Percentiles rank a stretch among this genome's conserved stretches.
phyloP scores from a whole-genome alignment of 2,888 invertebrate species.

The Orthosia gothica region DNA sequence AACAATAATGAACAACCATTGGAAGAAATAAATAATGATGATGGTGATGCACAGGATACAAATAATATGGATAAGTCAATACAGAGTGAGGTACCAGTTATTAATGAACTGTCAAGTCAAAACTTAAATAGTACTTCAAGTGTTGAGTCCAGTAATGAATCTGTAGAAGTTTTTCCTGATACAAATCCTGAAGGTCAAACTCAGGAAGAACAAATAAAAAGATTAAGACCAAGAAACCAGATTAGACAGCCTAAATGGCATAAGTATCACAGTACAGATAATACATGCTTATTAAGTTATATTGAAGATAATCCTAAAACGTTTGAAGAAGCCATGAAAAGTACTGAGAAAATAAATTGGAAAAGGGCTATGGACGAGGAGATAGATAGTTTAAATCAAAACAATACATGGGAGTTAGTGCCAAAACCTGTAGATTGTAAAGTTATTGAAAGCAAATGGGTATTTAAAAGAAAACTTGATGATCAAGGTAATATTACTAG shows the following conservation, averaged over 20 bases:
- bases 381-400: no score
- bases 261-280: constrained; percentile 6
- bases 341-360: no score
- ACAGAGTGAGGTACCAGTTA: background rate
- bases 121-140: background rate
- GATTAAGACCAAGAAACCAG: background rate
- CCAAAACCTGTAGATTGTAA: no score
- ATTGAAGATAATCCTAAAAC: background rate
- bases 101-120: background rate
- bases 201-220: background rate
- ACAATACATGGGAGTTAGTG: no score
- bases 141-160: constrained; percentile 1
- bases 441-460: no score
- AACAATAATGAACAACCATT: background rate
- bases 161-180: background rate
- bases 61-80: no score
- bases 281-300: background rate
- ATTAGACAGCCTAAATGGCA: background rate
- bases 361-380: no score
- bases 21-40: no score
- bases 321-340: no score
- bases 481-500: no score
- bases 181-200: background rate
- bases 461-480: no score
- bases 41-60: no score